A percentile compares a stretch with the other conserved stretches of the same genome.
phyloP scores from a whole-genome alignment of 2,113 vertebrate species.

The Calidris pygmaea region DNA sequence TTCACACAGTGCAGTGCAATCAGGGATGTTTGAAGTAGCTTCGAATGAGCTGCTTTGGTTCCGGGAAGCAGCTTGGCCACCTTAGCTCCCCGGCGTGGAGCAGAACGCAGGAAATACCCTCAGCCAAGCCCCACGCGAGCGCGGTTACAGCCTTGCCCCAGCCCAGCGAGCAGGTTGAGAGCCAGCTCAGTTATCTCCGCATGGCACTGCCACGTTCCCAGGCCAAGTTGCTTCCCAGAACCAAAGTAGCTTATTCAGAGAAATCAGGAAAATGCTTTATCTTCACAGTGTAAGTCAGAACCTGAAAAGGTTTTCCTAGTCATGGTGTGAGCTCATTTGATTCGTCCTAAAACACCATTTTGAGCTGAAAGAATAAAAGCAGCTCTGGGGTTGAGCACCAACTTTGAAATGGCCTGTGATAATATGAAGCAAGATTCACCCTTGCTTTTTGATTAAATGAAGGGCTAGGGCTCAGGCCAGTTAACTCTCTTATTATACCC shows the following conservation, averaged over 20 bases:
- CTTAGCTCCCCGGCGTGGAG: not conserved
- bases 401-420: not conserved
- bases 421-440: not conserved
- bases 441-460: not conserved
- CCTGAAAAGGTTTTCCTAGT: not conserved
- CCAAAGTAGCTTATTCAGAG: not conserved
- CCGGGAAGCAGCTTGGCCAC: not conserved
- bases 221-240: not conserved
- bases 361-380: not conserved
- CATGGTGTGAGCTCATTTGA: not conserved
- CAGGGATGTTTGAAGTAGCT: not conserved
- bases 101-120: not conserved
- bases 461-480: not conserved
- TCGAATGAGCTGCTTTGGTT: not conserved
- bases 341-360: not conserved
- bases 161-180: not conserved
- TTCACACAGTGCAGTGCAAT: not conserved
- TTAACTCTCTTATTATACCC: not conserved
- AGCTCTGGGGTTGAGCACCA: not conserved
- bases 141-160: not conserved
- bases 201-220: not conserved
- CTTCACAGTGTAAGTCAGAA: not conserved
- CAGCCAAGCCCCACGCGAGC: fast-evolving
- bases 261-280: not conserved
- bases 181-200: not conserved